These are phyloP conservation scores for Orthonyx spaldingii DNA, from an alignment of 2,113 vertebrate species.

Conservation along the genomic window DNA sequence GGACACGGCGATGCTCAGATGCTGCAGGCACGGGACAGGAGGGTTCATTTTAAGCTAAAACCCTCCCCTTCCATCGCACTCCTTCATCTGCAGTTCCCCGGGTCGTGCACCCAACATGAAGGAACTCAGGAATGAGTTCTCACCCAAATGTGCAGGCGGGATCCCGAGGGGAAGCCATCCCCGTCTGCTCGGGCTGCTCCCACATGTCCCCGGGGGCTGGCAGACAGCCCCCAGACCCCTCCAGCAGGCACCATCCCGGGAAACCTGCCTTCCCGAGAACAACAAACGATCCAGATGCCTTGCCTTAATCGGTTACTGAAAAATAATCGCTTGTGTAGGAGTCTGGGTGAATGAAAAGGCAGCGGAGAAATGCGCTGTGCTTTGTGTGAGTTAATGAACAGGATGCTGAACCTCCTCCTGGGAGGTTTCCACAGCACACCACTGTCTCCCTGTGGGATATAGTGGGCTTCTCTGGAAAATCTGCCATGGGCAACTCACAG, in stretches of 20 bases:
- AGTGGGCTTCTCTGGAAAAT: not conserved
- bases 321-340: not conserved
- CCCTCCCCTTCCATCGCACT: not conserved
- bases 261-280: not conserved
- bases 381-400: not conserved
- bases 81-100: not conserved
- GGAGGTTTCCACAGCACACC: not conserved
- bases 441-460: rapidly evolving
- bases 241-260: not conserved
- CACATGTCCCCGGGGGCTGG: rapidly evolving
- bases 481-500: not conserved
- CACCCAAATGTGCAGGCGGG: not conserved
- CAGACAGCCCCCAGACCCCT: not conserved
- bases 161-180: not conserved
- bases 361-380: not conserved
- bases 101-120: rapidly evolving
- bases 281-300: not conserved
- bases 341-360: not conserved
- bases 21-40: not conserved
- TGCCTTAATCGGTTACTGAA: not conserved
- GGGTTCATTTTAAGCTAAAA: not conserved
- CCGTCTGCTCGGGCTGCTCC: not conserved
- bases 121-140: not conserved
- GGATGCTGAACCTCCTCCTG: not conserved
- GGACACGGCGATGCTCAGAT: not conserved